These are phyloP conservation scores for Corythaixoides concolor DNA, from an alignment of 2,113 vertebrate species.

Conservation along the genomic window DNA sequence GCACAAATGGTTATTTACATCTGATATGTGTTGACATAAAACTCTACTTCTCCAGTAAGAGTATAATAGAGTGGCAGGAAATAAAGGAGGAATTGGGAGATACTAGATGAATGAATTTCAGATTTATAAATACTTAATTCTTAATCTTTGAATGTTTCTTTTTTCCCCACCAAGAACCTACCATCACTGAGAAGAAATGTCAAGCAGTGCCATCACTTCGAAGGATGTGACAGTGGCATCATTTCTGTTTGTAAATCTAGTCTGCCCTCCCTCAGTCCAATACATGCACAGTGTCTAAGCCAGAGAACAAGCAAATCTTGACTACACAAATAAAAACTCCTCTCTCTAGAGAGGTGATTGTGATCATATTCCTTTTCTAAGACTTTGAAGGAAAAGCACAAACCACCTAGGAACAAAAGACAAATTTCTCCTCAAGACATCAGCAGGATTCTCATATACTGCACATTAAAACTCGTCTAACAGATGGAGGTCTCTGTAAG, in stretches of 20 bases:
- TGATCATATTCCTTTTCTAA: neutral
- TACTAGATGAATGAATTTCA: neutral
- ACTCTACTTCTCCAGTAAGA: neutral
- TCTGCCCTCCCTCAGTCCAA: neutral
- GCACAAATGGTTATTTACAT: neutral
- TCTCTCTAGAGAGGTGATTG: neutral
- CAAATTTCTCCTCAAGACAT: conserved; percentile 13
- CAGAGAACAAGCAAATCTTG: neutral
- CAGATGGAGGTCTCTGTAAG: conserved; percentile 45
- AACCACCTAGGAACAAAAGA: conserved; percentile 18
- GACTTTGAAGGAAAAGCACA: conserved; percentile 24
- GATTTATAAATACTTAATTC: neutral
- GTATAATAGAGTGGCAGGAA: neutral
- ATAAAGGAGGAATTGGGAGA: neutral
- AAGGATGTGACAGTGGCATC: neutral
- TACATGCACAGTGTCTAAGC: neutral
- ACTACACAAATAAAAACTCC: neutral
- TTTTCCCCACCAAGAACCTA: neutral
- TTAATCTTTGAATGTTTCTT: neutral
- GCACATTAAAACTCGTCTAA: neutral
- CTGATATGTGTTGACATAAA: neutral
- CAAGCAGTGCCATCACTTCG: neutral
- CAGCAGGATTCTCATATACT: neutral
- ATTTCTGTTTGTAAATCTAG: neutral
- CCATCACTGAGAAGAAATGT: neutral